A percentile compares a stretch with the other conserved stretches of the same genome.
Conservation (phyloP, 2,888 invertebrate species). For the Lissonota sp. region DNA sequence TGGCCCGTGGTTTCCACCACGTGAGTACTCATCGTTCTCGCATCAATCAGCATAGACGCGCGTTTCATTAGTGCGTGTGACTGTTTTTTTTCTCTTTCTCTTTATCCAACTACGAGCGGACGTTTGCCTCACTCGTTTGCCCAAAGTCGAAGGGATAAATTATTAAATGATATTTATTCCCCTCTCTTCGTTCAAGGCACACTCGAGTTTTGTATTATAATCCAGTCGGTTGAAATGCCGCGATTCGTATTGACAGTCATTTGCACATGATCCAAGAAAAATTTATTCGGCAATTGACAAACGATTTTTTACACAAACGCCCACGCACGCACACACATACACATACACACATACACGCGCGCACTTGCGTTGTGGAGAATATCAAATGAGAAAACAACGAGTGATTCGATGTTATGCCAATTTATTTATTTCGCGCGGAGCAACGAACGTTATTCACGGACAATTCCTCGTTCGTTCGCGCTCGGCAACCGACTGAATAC, state of each 20-base stretch:
- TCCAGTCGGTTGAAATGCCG: slow-evolving; percentile 51
- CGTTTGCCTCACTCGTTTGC: no score
- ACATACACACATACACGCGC: not conserved
- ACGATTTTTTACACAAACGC: no score
- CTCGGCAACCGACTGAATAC: slow-evolving; percentile 76
- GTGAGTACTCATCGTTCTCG: slow-evolving; percentile 76
- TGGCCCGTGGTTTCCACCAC: slow-evolving; percentile 78
- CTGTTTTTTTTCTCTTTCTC: not conserved
- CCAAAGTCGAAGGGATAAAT: no score
- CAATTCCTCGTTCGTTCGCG: slow-evolving; percentile 55
- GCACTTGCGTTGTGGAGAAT: not conserved
- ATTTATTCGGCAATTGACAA: no score
- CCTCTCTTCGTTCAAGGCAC: no score
- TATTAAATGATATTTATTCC: no score
- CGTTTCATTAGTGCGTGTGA: not conserved
- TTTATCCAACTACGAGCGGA: no score
- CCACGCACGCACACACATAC: not conserved
- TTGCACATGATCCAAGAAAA: not conserved
- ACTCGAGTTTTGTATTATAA: slow-evolving; percentile 46
- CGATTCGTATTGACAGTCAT: not conserved
- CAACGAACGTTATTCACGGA: not conserved
- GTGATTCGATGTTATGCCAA: not conserved
- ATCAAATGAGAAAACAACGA: not conserved
- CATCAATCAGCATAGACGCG: slow-evolving; percentile 60
- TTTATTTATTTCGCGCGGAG: no score